These are phyloP conservation scores for Trididemnum nubilum DNA, from an alignment of 23 tunicate genomes.

Conservation along the genomic window DNA sequence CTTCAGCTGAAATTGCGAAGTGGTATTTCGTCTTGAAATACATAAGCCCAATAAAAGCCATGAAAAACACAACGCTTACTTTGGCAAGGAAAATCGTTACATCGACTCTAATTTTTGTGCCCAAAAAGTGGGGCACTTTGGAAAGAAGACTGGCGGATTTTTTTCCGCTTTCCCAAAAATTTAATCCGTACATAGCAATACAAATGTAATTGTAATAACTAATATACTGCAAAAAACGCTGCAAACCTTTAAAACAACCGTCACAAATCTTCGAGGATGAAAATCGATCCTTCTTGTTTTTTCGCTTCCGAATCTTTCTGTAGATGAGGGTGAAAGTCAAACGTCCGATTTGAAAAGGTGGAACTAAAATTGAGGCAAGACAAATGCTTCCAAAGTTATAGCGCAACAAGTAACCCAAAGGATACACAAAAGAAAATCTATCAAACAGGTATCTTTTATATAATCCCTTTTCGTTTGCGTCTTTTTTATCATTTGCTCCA, in stretches of 20 bases:
- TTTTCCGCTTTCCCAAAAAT: slow-evolving; percentile 19
- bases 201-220: neutral
- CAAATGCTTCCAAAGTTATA: slow-evolving; percentile 12
- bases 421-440: neutral
- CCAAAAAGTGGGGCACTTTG: neutral
- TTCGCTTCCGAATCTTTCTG: neutral
- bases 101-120: neutral
- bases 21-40: neutral
- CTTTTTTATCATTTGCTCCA: neutral
- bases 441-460: neutral
- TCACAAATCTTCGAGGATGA: neutral
- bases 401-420: neutral
- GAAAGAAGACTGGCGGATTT: neutral
- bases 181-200: neutral
- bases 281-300: neutral
- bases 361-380: neutral
- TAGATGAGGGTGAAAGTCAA: neutral
- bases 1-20: neutral
- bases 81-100: neutral
- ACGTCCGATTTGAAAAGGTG: neutral
- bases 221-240: neutral
- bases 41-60: neutral
- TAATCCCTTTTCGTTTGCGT: neutral
- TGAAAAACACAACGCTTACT: neutral
- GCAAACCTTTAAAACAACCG: neutral